Percentiles rank a stretch among this genome's conserved stretches.
Conservation (phyloP, 2,113 vertebrate genomes). For the Cyprichromis sp. region DNA sequence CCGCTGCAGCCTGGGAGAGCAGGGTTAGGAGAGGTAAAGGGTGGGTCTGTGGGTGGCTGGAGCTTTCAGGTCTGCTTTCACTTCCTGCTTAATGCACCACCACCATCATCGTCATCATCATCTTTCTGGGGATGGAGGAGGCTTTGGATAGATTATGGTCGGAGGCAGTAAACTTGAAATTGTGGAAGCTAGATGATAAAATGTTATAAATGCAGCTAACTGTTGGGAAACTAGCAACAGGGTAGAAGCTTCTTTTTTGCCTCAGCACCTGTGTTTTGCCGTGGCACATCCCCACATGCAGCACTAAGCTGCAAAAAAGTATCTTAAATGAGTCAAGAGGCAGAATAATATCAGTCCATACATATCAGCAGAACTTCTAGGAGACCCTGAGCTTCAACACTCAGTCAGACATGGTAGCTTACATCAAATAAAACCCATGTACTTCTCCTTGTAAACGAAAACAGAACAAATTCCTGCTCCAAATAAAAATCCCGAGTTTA, state of each 20-base stretch:
- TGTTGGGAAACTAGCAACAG: not conserved
- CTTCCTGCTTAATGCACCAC: constrained; percentile 49
- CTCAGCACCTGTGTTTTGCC: not conserved
- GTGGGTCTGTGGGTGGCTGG: constrained; percentile 43
- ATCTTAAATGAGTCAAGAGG: constrained; percentile 29
- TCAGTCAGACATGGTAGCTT: not conserved
- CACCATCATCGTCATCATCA: not conserved
- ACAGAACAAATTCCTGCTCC: constrained; percentile 1
- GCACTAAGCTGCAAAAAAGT: not conserved
- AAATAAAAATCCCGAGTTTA: constrained; percentile 46
- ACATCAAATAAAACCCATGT: not conserved
- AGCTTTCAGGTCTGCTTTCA: constrained; percentile 43
- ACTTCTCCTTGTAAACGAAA: not conserved
- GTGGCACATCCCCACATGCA: not conserved
- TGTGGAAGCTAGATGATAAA: not conserved
- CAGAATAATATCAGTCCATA: not conserved
- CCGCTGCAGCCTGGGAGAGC: constrained; percentile 55
- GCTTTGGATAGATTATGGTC: not conserved
- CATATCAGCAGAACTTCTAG: not conserved
- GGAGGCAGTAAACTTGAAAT: constrained; percentile 5
- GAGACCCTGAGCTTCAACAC: not conserved
- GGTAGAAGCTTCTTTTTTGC: not conserved
- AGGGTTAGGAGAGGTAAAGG: constrained; percentile 5
- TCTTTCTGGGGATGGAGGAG: not conserved
- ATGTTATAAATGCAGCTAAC: not conserved